phyloP scores from a whole-genome alignment of 2,113 vertebrate species.

The Nycticorax nycticorax region DNA sequence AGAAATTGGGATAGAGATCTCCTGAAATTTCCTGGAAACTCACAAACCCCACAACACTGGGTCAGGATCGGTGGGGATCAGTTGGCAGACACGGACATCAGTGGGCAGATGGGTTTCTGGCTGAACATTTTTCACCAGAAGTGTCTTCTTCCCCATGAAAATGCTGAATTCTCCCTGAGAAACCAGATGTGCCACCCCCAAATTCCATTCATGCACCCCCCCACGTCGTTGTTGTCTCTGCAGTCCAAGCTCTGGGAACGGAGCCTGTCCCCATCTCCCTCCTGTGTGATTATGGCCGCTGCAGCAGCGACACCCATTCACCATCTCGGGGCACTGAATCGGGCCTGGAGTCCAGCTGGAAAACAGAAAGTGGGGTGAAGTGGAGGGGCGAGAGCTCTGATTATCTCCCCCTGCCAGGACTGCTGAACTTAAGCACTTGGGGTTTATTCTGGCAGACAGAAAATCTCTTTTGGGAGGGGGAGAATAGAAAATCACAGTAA shows the following conservation, averaged over 20 bases:
- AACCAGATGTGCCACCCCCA: neutral
- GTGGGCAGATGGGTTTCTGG: neutral
- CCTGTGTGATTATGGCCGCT: rapidly evolving
- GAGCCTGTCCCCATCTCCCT: neutral
- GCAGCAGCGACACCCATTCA: neutral
- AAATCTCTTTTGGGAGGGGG: neutral
- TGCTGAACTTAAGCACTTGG: neutral
- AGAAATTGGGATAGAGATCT: neutral
- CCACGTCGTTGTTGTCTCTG: neutral
- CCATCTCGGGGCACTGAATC: rapidly evolving
- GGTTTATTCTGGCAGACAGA: neutral
- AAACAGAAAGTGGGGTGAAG: neutral
- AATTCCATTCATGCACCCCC: neutral
- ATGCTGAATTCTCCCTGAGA: neutral
- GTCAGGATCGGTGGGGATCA: neutral
- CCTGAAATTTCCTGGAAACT: neutral
- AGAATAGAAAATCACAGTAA: neutral
- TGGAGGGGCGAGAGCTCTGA: neutral
- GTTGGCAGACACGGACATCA: neutral
- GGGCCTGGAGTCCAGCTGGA: neutral
- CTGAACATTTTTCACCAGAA: neutral
- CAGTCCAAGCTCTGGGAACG: neutral
- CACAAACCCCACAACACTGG: rapidly evolving
- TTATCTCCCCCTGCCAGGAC: neutral
- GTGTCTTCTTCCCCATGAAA: neutral